Conservation (phyloP, 1,140 invertebrate species). For the Heliconius congener region DNA sequence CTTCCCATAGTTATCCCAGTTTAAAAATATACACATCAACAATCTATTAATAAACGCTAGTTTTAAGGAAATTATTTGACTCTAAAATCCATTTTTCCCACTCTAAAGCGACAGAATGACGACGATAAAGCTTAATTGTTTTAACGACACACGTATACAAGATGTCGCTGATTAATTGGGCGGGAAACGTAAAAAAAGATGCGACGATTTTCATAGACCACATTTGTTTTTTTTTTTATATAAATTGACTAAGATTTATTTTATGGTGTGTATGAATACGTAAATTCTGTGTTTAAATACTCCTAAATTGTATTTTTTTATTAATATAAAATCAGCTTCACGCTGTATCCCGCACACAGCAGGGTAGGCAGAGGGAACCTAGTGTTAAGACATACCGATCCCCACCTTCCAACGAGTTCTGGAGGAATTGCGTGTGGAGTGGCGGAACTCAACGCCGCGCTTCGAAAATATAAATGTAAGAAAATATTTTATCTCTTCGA, state of each 20-base stretch:
- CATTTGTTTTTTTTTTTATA: not conserved
- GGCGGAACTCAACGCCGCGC: too few species aligned
- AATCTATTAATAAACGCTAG: constrained; percentile 31
- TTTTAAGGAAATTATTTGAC: constrained; percentile 36
- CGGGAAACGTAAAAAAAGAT: constrained; percentile 53
- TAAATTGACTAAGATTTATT: not conserved
- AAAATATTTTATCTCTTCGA: too few species aligned
- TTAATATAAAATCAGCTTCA: too few species aligned
- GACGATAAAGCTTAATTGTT: constrained; percentile 58
- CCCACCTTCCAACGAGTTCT: too few species aligned
- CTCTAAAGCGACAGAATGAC: constrained; percentile 57
- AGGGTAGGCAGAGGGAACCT: too few species aligned
- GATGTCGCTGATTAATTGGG: constrained; percentile 53
- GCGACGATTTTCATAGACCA: constrained; percentile 24
- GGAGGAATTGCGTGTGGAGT: too few species aligned
- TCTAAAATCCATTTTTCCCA: constrained; percentile 39
- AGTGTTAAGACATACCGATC: too few species aligned
- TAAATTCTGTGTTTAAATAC: too few species aligned
- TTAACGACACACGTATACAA: constrained; percentile 60
- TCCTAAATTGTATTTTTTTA: too few species aligned
- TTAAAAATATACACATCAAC: constrained; percentile 25
- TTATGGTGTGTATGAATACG: not conserved
- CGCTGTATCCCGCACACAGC: too few species aligned
- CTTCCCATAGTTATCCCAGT: not conserved
- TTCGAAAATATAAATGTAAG: too few species aligned